A percentile compares a stretch with the other conserved stretches of the same genome.
phyloP scores from a whole-genome alignment of 2,888 invertebrate species.

The Pherbina coryleti region DNA sequence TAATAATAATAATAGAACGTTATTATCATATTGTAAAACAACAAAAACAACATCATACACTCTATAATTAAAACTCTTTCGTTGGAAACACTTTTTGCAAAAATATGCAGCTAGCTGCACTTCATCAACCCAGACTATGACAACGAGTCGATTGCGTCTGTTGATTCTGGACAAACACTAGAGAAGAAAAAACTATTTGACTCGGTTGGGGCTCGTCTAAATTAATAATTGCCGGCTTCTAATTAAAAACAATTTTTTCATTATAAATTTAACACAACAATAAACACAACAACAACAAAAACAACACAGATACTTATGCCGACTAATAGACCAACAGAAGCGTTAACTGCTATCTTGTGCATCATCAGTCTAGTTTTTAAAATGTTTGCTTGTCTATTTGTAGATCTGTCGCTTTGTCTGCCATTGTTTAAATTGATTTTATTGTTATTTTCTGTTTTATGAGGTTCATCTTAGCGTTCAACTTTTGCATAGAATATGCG shows the following conservation, averaged over 20 bases:
- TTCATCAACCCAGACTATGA: background rate
- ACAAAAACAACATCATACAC: background rate
- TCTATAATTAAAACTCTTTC: constrained; percentile 7
- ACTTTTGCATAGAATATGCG: too few relatives aligned
- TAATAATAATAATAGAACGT: background rate
- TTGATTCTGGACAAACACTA: too few relatives aligned
- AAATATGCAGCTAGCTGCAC: background rate
- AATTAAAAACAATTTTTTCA: constrained; percentile 1
- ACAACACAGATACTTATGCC: too few relatives aligned
- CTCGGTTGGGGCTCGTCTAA: background rate
- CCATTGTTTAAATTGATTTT: too few relatives aligned
- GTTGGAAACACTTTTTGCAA: background rate
- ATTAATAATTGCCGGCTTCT: constrained; percentile 1
- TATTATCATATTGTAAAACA: background rate
- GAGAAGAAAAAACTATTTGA: background rate
- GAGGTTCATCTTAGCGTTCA: too few relatives aligned
- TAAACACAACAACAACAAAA: constrained; percentile 3
- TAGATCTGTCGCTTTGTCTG: too few relatives aligned
- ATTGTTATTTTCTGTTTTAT: too few relatives aligned
- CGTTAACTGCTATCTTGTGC: too few relatives aligned
- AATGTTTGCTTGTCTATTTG: too few relatives aligned
- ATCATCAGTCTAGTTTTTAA: too few relatives aligned
- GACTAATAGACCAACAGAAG: too few relatives aligned
- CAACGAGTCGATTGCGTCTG: background rate
- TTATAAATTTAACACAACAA: background rate